A percentile compares a stretch with the other conserved stretches of the same genome.
These are phyloP conservation scores for Apogon hyalosoma DNA, from an alignment of 2,797 vertebrate genomes.

Conservation along the genomic window DNA sequence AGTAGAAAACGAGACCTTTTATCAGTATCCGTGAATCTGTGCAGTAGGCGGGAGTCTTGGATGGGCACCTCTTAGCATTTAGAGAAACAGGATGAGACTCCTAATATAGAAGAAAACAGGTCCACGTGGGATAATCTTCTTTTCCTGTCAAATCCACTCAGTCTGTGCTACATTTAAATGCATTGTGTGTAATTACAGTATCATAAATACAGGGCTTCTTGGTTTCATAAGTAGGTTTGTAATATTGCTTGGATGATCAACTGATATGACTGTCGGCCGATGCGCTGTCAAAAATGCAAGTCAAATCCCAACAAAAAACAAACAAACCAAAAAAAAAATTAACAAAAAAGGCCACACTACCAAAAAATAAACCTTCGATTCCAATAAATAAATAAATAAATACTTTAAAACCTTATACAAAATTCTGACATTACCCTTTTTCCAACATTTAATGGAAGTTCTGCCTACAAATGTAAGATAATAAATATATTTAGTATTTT, in stretches of 20 bases:
- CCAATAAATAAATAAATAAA: conserved; percentile 88
- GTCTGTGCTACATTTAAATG: conserved; percentile 77
- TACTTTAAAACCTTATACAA: conserved; percentile 85
- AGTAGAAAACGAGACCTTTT: conserved; percentile 66
- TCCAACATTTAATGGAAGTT: conserved; percentile 82
- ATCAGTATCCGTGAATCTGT: conserved; percentile 61
- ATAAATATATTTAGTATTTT: conserved; percentile 87
- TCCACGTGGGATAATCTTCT: conserved; percentile 26
- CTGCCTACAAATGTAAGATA: conserved; percentile 86
- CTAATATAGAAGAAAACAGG: conserved; percentile 56
- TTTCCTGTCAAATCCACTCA: conserved; percentile 53
- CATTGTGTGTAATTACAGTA: conserved; percentile 65
- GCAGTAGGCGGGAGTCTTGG: conserved; percentile 33
- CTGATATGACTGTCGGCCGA: conserved; percentile 64
- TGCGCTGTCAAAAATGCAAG: conserved; percentile 64
- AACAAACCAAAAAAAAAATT: conserved; percentile 23
- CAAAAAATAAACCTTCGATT: conserved; percentile 80
- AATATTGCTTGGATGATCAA: conserved; percentile 83
- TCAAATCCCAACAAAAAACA: conserved; percentile 42
- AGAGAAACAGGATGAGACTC: conserved; percentile 55
- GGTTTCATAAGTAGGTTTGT: conserved; percentile 61
- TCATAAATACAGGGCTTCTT: conserved; percentile 64
- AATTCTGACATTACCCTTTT: conserved; percentile 79
- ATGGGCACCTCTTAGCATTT: conserved; percentile 45
- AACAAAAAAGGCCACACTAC: conserved; percentile 80